Evolutionary conservation across 2,888 invertebrate species (phyloP), one percentile per base, ranked within the genome.

Genomic region (Acanthosepion pharaonis): DNA sequence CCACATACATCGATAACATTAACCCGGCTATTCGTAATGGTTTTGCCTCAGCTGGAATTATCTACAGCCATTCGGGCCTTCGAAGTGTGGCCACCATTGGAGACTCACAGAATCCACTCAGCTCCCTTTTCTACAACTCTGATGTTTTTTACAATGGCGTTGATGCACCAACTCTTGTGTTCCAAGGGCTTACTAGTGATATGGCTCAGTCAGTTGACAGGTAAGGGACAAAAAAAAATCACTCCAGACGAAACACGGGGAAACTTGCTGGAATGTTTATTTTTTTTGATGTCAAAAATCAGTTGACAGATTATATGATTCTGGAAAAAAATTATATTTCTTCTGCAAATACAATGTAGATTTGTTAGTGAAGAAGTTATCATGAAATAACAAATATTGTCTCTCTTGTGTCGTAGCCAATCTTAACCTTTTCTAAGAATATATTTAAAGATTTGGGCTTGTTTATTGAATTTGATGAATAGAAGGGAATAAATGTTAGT

Each of bases 1-100:
- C 95, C 94, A 18, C 53, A 25, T 96, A 96, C 95, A 93, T 95
- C 91, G 92, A 91, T 9, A 93, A 49, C 20, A 94, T 97, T 28
- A 96, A 96, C 95, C 96, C 97, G 0, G 95, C 95, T 11, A 96
- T 97, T 28, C 95, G 96, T 1, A 97, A 96, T 94, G 96, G 96
- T 20, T 97, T 97, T 95, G 96, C 96, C 15, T 95, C 96, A 2
- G 97, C 97, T 42, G 97, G 93, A 49, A 49, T 93, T 93, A 93
- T 93, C 53, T 93, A 93, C 93, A 93, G 51, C 9, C 93, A 93
- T 49, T 93, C 93, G 2, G 93, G 93, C n/a, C 49, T 93, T 25
- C 49, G 93, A 93, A n/a, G 93, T 53, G 53, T 53, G 28, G 53
- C 53, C n/a, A 51, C 93, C n/a, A 93, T 93, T 49, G 93, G 93